Conservation (phyloP, 2,888 invertebrate genomes). For the Cyclophora albipunctata region DNA sequence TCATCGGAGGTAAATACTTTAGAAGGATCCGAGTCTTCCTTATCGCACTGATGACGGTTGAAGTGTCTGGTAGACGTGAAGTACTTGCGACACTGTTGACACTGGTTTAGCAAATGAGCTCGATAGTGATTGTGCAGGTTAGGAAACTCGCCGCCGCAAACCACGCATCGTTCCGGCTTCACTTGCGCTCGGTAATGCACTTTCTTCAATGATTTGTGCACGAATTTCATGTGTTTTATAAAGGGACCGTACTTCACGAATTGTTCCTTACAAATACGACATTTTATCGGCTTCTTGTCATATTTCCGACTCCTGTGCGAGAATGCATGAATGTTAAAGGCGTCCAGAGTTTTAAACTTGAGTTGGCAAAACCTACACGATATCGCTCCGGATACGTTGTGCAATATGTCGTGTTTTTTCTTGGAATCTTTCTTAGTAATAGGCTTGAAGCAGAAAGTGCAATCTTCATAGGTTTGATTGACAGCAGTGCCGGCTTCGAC, state of each 20-base stretch:
- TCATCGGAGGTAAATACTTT: slow-evolving; percentile 58
- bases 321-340: slow-evolving; percentile 67
- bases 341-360: slow-evolving; percentile 67
- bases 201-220: slow-evolving; percentile 55
- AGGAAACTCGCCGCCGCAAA: slow-evolving; percentile 75
- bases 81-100: slow-evolving; percentile 62
- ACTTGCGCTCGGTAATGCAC: slow-evolving; percentile 58
- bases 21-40: slow-evolving; percentile 48
- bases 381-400: slow-evolving; percentile 59
- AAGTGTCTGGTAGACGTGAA: slow-evolving; percentile 56
- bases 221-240: slow-evolving; percentile 55
- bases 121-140: slow-evolving; percentile 78
- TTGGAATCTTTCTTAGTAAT: slow-evolving; percentile 51
- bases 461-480: slow-evolving; percentile 53
- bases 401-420: slow-evolving; percentile 51
- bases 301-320: slow-evolving; percentile 67
- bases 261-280: slow-evolving; percentile 57
- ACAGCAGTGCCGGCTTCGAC: slow-evolving; percentile 22
- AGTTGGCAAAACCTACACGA: slow-evolving; percentile 65
- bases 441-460: slow-evolving; percentile 67
- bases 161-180: slow-evolving; percentile 73
- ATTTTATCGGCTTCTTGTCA: slow-evolving; percentile 59
- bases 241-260: slow-evolving; percentile 66
- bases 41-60: slow-evolving; percentile 49
- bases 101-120: slow-evolving; percentile 75